phyloP scores from a whole-genome alignment of 30 jellyfish, hydroid and myxozoan genomes.

The Turritopsis dohrnii region DNA sequence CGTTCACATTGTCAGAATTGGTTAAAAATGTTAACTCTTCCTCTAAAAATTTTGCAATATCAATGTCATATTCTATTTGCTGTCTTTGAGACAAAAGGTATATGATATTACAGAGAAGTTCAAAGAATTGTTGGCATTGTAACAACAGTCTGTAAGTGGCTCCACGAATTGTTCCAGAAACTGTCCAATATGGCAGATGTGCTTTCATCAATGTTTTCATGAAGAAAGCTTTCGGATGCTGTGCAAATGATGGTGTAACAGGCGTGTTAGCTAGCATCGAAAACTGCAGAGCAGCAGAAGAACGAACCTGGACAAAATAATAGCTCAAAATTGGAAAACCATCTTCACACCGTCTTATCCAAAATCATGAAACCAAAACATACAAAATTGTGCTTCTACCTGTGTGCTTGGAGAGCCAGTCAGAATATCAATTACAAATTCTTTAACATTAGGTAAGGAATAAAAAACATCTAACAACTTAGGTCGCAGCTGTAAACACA shows the following conservation, averaged over 20 bases:
- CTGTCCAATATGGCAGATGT: conserved; percentile 83
- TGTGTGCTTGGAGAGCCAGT: conserved; percentile 90
- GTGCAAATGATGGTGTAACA: conserved; percentile 39
- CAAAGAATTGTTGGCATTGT: conserved; percentile 78
- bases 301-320: conserved; percentile 58
- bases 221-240: conserved; percentile 56
- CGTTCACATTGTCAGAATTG: conserved; percentile 23
- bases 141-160: conserved; percentile 27
- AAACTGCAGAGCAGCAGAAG: conserved; percentile 61
- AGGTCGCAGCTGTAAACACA: conserved; percentile 95
- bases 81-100: conserved; percentile 34
- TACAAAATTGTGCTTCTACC: conserved; percentile 26
- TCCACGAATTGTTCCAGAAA: conserved; percentile 65
- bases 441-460: conserved; percentile 68
- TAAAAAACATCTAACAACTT: conserved; percentile 69
- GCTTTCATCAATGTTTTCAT: conserved; percentile 63
- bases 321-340: too few relatives aligned
- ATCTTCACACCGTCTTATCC: too few relatives aligned
- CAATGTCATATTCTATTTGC: conserved; percentile 47
- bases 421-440: conserved; percentile 72
- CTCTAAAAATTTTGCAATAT: conserved; percentile 51
- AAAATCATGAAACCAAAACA: not conserved
- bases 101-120: conserved; percentile 61
- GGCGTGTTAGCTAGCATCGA: conserved; percentile 55
- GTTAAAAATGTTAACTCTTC: conserved; percentile 67